Evolutionary conservation across 2,797 vertebrate species (phyloP), one percentile per base, ranked within the genome.

Genomic region (Enteromius thamalakanensis): DNA sequence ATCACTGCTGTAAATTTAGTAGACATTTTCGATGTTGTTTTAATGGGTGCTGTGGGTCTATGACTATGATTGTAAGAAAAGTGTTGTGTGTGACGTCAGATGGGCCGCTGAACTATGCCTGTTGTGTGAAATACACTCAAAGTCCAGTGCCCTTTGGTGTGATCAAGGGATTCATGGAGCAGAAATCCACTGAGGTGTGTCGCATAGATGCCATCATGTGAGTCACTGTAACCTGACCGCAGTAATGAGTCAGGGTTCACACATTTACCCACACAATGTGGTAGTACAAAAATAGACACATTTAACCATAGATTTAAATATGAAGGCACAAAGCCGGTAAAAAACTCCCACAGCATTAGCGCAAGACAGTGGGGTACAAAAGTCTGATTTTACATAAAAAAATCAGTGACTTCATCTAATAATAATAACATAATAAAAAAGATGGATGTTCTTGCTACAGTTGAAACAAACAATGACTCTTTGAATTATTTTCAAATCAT

Each of bases 141-240:
- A 88, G 6, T 8, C 90, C 89, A 0, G 0, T 94, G 29, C 74
- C 87, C 14, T 77, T 90, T 60, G 6, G 62, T 0, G 12, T 14
- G 0, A 91, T 95, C 49, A 89, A 23, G 70, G 93, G 93, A 80
- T 94, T 85, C 87, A 88, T 81, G 21, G 87, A 90, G 79, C 92
- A 94, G 88, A 87, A 55, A 29, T 1, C 29, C n/a, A 17, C 0
- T 3, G 93, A 93, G 81, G 81, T 91, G 75, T 95, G 94, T 37
- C 87, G 86, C 81, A 91, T 94, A 1, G 80, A 91, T 0, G 93
- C 94, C 0, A 91, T 95, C 91, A 93, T 95, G 94, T 95, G 90
- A 94, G 94, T 89, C 53, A 81, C 17, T 69, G 4, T 47, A 17
- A 78, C 47, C 21, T 51, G 21, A 77, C 9, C 23, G 70, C 64